Conservation (phyloP, 2,113 vertebrate species). For the Xenotilapia leptura region DNA sequence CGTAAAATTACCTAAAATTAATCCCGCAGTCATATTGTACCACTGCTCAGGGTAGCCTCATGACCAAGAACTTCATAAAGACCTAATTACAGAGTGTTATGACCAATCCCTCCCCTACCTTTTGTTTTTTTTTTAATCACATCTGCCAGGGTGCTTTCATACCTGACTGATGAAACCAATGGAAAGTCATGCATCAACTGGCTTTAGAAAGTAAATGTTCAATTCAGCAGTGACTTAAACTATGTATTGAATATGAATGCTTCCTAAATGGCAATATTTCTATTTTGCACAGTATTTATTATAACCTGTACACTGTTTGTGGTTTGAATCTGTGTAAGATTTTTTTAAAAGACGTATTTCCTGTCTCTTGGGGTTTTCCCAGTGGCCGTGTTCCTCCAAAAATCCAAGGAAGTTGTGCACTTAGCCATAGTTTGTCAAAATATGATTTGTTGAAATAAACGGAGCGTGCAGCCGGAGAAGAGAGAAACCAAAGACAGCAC, state of each 20-base stretch:
- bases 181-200: not conserved
- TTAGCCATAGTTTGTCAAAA: not conserved
- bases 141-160: not conserved
- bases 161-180: not conserved
- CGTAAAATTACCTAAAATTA: constrained; percentile 37
- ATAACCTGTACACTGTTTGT: not conserved
- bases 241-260: not conserved
- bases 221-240: not conserved
- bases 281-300: not conserved
- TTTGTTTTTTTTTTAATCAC: not conserved
- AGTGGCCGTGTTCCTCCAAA: not conserved
- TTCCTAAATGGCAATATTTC: not conserved
- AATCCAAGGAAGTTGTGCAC: not conserved
- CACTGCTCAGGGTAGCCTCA: not conserved
- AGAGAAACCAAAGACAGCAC: not conserved
- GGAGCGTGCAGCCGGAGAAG: not conserved
- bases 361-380: not conserved
- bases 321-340: not conserved
- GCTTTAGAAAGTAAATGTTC: not conserved
- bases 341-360: not conserved
- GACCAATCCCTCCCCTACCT: not conserved
- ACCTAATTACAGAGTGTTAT: constrained; percentile 23
- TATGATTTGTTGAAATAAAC: not conserved
- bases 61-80: constrained; percentile 13
- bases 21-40: constrained; percentile 20